Evolutionary conservation across 2,888 invertebrate species (phyloP), one percentile per base, ranked within the genome.

Genomic region (Lasioglossum calceatum): DNA sequence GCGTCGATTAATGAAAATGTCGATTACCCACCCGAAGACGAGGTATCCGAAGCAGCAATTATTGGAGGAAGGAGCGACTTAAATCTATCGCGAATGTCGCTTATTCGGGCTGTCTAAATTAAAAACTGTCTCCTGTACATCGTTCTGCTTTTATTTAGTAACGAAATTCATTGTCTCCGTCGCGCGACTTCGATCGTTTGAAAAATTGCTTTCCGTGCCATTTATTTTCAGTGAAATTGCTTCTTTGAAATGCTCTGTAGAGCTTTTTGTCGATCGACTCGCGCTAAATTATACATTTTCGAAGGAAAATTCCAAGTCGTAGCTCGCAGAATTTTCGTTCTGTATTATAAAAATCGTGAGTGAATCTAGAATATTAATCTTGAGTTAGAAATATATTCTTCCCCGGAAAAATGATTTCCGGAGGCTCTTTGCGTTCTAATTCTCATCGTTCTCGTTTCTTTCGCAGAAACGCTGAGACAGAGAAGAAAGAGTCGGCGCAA

Each of bases 1-100:
- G 84, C 73, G 84, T 84, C 84, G 83, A 83, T 84, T 82, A 84
- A 84, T 77, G 83, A 64, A 74, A 64, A 84, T 14, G 84, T 84
- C 77, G 64, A 77, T 84, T 77, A 14, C 10, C 23, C 54, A 77
- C 10, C 19, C 83, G 67, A 58, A 47, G 77, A 74, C 47, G 42
- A 58, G 77, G 77, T 77, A 84, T 73, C 54, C 54, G 73, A 67
- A 73, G 77, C 54, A n/a, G 77, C 84, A 73, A 84, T 82, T 67
- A 82, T 44, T 27, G 36, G 16, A 23, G 27, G 23, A 19, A 27
- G 36, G 32, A 19, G 42, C 32, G 44, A 16, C 73, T 82, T 74
- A 82, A 82, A 54, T 64, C n/a, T 36, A 23, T 19, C 58, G 47
- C 50, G 64, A 42, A 64, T 27, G 19, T 76, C 70, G 19, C 64